phyloP scores from a whole-genome alignment of 2,113 vertebrate genomes.

The Madoqua kirkii region DNA sequence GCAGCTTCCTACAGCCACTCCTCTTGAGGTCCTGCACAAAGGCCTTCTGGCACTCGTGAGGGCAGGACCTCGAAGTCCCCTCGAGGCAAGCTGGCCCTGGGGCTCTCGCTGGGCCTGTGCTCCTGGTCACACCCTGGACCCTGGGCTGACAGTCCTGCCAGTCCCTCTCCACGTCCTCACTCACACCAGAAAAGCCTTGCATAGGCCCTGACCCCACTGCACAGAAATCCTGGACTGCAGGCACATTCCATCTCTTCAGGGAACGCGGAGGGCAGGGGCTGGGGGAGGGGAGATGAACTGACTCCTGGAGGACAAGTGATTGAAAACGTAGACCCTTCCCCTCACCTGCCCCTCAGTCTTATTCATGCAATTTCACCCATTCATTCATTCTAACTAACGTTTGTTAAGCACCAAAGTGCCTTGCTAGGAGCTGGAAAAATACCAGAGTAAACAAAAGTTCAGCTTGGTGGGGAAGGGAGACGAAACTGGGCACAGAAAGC shows the following conservation, averaged over 20 bases:
- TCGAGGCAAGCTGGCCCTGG: neutral
- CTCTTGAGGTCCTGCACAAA: neutral
- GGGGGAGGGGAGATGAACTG: neutral
- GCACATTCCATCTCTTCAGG: constrained; percentile 51
- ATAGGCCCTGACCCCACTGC: constrained; percentile 53
- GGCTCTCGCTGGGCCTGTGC: neutral
- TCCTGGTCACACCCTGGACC: neutral
- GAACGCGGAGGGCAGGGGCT: rapidly evolving
- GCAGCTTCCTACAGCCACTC: neutral
- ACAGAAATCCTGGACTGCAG: constrained; percentile 69
- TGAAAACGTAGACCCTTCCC: neutral
- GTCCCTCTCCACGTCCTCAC: constrained; percentile 51
- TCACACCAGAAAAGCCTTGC: constrained; percentile 57
- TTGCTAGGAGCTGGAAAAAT: neutral
- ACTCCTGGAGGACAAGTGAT: neutral
- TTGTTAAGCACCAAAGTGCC: neutral
- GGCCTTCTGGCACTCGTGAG: neutral
- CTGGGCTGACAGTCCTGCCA: neutral
- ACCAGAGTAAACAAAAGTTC: neutral
- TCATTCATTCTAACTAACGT: neutral
- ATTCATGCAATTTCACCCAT: neutral
- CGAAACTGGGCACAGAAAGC: neutral
- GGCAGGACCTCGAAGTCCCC: rapidly evolving
- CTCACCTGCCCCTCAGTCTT: neutral
- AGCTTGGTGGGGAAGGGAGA: neutral